Evolutionary conservation across 2,113 vertebrate genomes (phyloP), one percentile per base, ranked within the genome.

Genomic region (Acanthochromis polyacanthus): DNA sequence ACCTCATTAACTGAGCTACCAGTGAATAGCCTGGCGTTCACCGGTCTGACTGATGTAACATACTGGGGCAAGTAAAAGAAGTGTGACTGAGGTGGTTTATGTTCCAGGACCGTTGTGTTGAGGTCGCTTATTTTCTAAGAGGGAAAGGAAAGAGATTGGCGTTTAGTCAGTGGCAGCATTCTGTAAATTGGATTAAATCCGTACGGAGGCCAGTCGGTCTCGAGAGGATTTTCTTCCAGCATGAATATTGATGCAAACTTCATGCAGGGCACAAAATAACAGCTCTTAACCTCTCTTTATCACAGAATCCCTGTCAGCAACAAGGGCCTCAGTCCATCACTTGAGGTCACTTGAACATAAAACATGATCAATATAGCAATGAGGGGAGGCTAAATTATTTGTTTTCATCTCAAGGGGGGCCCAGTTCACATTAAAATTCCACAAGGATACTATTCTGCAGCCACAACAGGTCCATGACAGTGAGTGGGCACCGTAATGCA

Each of bases 131-230:
- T 84, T 86, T 83, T 71, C 63, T 78, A 40, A 36, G 28, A 75
- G 50, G 40, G 43, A 38, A 30, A 69, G 57, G 17, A 58, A 73
- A 38, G 23, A 82, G 70, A 75, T 68, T 69, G 83, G 57, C 70
- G 52, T 86, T 84, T 85, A 86, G 73, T 88, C 71, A 71, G 62
- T 71, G 50, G 76, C 56, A 84, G 76, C 71, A 68, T 84, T 73
- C 67, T 57, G 81, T 75, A 88, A 93, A 91, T 86, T 88, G 81
- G 82, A 92, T 92, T 91, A 84, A 91, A 84, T 89, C 83, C 75
- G 75, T 71, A 84, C 28, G n/a, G 80, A 86, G 78, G 75, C 80
- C 72, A 70, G 69, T 5, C 4, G 9, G 66, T 84, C 89, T 91
- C 89, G n/a, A 10, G 80, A 73, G 87, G 69, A 19, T 75, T 75